Conservation (phyloP, 2,113 vertebrate genomes). For the Agelaius tricolor region DNA sequence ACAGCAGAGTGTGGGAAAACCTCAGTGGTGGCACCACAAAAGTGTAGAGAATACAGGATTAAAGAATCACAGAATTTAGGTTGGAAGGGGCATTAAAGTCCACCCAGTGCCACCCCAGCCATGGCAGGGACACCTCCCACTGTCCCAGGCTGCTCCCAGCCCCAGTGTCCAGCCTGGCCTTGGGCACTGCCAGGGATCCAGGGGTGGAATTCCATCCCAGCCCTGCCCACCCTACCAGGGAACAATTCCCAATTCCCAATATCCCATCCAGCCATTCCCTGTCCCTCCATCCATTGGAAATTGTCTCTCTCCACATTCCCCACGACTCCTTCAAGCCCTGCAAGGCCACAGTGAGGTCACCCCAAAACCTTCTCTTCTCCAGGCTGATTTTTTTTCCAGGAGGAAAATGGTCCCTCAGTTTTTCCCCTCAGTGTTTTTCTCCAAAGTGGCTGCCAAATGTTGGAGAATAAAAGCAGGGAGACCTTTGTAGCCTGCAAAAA, state of each 20-base stretch:
- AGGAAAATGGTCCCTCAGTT: not conserved
- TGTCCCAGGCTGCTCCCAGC: not conserved
- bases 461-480: not conserved
- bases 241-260: no score
- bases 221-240: not conserved
- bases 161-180: not conserved
- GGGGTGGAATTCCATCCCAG: not conserved
- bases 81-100: not conserved
- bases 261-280: no score
- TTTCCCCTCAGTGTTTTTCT: not conserved
- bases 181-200: not conserved
- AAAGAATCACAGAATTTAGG: not conserved
- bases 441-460: not conserved
- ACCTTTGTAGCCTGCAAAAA: not conserved
- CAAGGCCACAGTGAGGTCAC: rapidly evolving
- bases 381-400: not conserved
- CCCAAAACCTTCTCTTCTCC: not conserved
- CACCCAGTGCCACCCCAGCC: not conserved
- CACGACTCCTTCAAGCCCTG: not conserved
- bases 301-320: not conserved
- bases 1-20: not conserved
- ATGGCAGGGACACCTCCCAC: not conserved
- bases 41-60: not conserved
- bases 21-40: not conserved
- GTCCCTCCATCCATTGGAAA: not conserved